Percentiles rank a stretch among this genome's conserved stretches.
These are phyloP conservation scores for Pherbina coryleti DNA, from an alignment of 2,888 invertebrate genomes.

Conservation along the genomic window DNA sequence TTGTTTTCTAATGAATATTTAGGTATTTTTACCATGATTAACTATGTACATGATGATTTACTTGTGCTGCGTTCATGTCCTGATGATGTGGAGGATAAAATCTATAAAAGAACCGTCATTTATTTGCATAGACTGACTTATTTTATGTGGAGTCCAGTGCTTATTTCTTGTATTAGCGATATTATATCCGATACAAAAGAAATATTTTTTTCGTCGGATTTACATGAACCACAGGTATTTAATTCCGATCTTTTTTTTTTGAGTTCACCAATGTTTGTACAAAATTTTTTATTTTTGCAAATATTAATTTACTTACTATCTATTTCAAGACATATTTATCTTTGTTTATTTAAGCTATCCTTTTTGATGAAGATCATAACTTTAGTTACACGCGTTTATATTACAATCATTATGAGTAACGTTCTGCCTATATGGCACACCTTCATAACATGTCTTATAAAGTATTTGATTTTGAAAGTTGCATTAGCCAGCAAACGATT, in stretches of 20 bases:
- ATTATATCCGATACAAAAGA: slow-evolving; percentile 57
- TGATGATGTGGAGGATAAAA: slow-evolving; percentile 50
- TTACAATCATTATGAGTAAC: slow-evolving; percentile 51
- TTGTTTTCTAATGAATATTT: not conserved
- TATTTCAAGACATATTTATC: slow-evolving; percentile 59
- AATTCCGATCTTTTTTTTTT: not conserved
- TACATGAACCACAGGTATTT: slow-evolving; percentile 54
- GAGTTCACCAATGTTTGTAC: not conserved
- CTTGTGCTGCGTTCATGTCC: slow-evolving; percentile 46
- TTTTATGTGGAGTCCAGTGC: slow-evolving; percentile 53
- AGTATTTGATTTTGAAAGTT: slow-evolving; percentile 57
- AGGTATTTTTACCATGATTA: slow-evolving; percentile 55
- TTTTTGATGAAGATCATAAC: slow-evolving; percentile 55
- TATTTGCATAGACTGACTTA: slow-evolving; percentile 53
- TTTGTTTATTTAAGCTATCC: slow-evolving; percentile 54
- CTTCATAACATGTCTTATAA: slow-evolving; percentile 60
- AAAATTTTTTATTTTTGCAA: slow-evolving; percentile 38
- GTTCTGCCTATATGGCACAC: slow-evolving; percentile 61
- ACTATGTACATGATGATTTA: slow-evolving; percentile 52
- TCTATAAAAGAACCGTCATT: slow-evolving; percentile 49
- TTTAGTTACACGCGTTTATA: slow-evolving; percentile 53
- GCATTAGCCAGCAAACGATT: slow-evolving; percentile 54
- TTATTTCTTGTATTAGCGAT: slow-evolving; percentile 53
- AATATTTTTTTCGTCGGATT: slow-evolving; percentile 55
- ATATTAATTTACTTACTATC: slow-evolving; percentile 56